Percentiles rank a stretch among this genome's conserved stretches.
These are phyloP conservation scores for Drosophila triauraria DNA, from an alignment of 1,140 invertebrate species.

Conservation along the genomic window DNA sequence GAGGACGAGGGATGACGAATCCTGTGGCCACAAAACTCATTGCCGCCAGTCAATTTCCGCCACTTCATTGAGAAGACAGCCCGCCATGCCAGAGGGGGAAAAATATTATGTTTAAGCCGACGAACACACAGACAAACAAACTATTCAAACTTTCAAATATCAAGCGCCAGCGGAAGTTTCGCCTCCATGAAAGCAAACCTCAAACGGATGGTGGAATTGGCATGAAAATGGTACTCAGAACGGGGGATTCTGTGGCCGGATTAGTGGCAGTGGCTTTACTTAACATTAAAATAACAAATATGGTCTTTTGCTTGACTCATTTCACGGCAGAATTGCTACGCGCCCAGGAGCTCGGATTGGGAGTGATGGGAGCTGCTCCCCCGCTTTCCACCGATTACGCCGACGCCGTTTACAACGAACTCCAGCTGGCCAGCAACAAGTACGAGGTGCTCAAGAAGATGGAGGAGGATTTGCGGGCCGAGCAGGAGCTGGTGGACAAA, in stretches of 20 bases:
- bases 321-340: slow-evolving; percentile 69
- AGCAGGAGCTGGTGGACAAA: slow-evolving; percentile 84
- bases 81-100: slow-evolving; percentile 9
- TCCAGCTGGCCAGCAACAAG: slow-evolving; percentile 72
- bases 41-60: slow-evolving; percentile 76
- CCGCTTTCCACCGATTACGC: slow-evolving; percentile 59
- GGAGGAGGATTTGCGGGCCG: slow-evolving; percentile 77
- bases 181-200: background rate
- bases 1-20: background rate
- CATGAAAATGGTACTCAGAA: slow-evolving; percentile 2
- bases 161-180: slow-evolving; percentile 48
- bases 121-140: slow-evolving; percentile 37
- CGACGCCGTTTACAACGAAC: slow-evolving; percentile 69
- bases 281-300: slow-evolving; percentile 64
- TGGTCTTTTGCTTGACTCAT: slow-evolving; percentile 41
- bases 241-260: slow-evolving; percentile 41
- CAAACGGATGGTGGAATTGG: background rate
- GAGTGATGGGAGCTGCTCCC: slow-evolving; percentile 13
- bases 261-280: slow-evolving; percentile 44
- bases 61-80: slow-evolving; percentile 27
- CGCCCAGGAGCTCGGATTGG: slow-evolving; percentile 34
- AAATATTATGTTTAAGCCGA: slow-evolving; percentile 48
- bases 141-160: slow-evolving; percentile 68
- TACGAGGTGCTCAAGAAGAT: slow-evolving; percentile 77
- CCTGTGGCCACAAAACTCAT: slow-evolving; percentile 19